Base-by-base conservation (phyloP, 2,113 vertebrate species). In the Urocynchramus pylzowi region DNA sequence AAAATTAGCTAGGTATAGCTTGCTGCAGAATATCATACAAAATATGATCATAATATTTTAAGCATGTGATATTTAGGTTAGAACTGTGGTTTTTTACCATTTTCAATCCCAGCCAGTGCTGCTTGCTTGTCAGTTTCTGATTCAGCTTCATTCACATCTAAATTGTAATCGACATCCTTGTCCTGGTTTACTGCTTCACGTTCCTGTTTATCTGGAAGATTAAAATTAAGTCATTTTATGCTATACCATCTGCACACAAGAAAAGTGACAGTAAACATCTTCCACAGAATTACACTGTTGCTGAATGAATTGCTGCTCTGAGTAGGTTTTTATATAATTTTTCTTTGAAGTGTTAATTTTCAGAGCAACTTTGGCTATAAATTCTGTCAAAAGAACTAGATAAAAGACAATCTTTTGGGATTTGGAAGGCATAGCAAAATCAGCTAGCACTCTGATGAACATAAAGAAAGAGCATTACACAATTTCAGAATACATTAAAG, bases 41-140 rank as follows among this genome's bases (percentile, higher is more conserved):
- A 74, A 70, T 59, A 49, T 0, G 5, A 35, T 37, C 31, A 53
- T n/a, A 52, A 35, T 11, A 16, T 39, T 94, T 68, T 75, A 26
- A 79, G 45, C 10, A 13, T 8, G 4, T 16, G 6, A 8, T 57
- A 82, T 4, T 76, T 49, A 11, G 3, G 5, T n/a, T 57, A 37
- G 57, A 65, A 65, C 7, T 35, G 7, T 2, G 0, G 0, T 9
- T 52, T 45, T 74, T 96, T 97, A 98, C 98, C 98, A 49, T 76
- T 92, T 92, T 97, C 98, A 64, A 82, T 95, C 47, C 96, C 98
- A 39, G 97, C 97, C 15, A 99, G 99, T 41, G 97, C 98, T 19
- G 98, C 98, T 97, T 99, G 98, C 97, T 99, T 99, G 92, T 99
- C 99, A 3, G 97, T 98, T 97, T 99, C 99, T 63, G 98, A 98